These are phyloP conservation scores for Dicyrtomina minuta DNA, from an alignment of 2,888 invertebrate genomes.

Conservation along the genomic window DNA sequence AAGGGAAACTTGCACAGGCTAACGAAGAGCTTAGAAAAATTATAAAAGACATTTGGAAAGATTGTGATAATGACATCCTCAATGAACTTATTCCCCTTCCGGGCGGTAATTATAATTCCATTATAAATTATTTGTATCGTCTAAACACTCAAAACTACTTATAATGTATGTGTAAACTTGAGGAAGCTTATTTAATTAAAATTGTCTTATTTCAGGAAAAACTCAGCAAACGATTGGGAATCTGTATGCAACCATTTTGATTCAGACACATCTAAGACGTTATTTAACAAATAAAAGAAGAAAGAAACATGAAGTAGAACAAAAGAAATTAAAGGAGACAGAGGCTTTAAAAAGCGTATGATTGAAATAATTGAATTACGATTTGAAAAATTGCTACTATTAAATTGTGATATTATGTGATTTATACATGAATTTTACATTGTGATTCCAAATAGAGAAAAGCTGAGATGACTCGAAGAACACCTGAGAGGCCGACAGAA, in stretches of 20 bases:
- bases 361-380: neutral
- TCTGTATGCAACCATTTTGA: conserved; percentile 46
- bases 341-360: conserved; percentile 8
- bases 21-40: conserved; percentile 73
- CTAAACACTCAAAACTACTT: too few species aligned
- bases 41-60: conserved; percentile 97
- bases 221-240: conserved; percentile 45
- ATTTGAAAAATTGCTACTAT: neutral
- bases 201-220: too few species aligned
- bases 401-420: neutral
- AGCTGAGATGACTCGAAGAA: conserved; percentile 6
- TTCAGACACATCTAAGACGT: conserved; percentile 45
- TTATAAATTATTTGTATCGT: too few species aligned
- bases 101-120: conserved; percentile 72
- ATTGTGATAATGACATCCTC: conserved; percentile 88
- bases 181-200: too few species aligned
- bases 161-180: neutral
- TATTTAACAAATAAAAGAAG: conserved; percentile 24
- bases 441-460: conserved; percentile 5
- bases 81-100: conserved; percentile 99
- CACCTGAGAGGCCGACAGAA: neutral
- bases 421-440: neutral
- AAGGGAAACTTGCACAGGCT: conserved; percentile 63
- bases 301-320: neutral
- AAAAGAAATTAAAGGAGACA: conserved; percentile 9